phyloP scores from a whole-genome alignment of 2,888 invertebrate genomes.

The Acronicta aceris region DNA sequence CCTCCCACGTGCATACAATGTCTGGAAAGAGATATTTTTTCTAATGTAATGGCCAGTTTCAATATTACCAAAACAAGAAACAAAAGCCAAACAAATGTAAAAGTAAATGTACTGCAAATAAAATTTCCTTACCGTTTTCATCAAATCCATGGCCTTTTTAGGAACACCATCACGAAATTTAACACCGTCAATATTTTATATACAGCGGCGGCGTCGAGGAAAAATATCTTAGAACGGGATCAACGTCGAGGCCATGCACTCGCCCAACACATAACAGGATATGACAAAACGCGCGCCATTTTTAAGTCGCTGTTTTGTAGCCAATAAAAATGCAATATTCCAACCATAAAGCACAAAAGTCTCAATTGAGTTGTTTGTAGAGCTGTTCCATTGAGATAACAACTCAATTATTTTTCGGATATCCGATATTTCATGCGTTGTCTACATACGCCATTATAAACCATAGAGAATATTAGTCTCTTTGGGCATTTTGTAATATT shows the following conservation, averaged over 20 bases:
- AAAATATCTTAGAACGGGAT: conserved; percentile 81
- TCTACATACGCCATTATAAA: conserved; percentile 34
- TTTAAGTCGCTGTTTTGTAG: conserved; percentile 63
- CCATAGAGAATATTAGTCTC: conserved; percentile 10
- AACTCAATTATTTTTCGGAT: no score
- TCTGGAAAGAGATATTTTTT: conserved; percentile 90
- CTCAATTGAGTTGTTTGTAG: conserved; percentile 50
- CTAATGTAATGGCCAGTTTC: conserved; percentile 89
- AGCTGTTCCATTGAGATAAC: conserved; percentile 64
- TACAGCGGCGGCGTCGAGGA: conserved; percentile 74
- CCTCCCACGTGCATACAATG: conserved; percentile 88
- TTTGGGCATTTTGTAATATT: no score
- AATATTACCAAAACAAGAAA: conserved; percentile 90
- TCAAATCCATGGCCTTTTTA: conserved; percentile 90
- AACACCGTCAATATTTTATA: conserved; percentile 79
- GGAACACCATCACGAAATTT: conserved; percentile 88
- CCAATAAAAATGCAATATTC: conserved; percentile 71
- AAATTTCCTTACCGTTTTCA: conserved; percentile 87
- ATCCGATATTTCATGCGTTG: conserved; percentile 37
- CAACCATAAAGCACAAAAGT: conserved; percentile 58
- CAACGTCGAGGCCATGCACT: conserved; percentile 86
- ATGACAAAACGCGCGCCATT: conserved; percentile 87
- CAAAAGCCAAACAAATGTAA: conserved; percentile 88
- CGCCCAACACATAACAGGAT: conserved; percentile 84
- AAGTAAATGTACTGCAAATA: conserved; percentile 72